Conservation (phyloP, 1,140 invertebrate species). For the Conus ventricosus region DNA sequence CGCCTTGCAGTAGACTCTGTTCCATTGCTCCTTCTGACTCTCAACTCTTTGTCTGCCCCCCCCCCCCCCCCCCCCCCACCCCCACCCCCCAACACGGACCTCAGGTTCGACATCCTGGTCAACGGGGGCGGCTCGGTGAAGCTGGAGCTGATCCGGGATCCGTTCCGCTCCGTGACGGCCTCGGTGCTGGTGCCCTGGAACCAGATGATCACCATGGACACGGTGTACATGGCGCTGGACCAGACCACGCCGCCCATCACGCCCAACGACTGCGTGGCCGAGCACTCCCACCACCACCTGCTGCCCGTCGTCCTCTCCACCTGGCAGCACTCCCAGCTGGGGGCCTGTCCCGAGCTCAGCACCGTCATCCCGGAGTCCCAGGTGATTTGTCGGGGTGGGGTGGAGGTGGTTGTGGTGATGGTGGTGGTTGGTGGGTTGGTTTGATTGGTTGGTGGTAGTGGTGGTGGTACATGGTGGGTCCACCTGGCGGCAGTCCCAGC, state of each 20-base stretch:
- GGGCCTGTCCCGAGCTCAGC: slow-evolving; percentile 89
- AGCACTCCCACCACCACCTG: slow-evolving; percentile 95
- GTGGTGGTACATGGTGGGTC: slow-evolving; percentile 76
- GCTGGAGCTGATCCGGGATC: slow-evolving; percentile 93
- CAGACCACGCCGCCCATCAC: slow-evolving; percentile 75
- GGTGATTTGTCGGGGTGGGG: slow-evolving; percentile 71
- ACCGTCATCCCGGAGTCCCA: slow-evolving; percentile 96
- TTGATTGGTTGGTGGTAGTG: too few species aligned
- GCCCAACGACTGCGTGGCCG: slow-evolving; percentile 83
- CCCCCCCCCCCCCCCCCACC: background rate
- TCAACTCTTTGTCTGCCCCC: background rate
- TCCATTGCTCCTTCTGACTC: background rate
- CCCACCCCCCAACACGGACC: slow-evolving; percentile 4
- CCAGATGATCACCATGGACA: slow-evolving; percentile 81
- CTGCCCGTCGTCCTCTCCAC: slow-evolving; percentile 95
- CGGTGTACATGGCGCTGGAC: slow-evolving; percentile 81
- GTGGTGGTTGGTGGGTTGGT: too few species aligned
- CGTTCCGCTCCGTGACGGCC: slow-evolving; percentile 91
- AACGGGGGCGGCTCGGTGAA: slow-evolving; percentile 97
- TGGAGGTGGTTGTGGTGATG: too few species aligned
- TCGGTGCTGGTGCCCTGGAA: slow-evolving; percentile 96
- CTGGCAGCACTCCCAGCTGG: slow-evolving; percentile 95
- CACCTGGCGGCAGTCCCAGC: slow-evolving; percentile 95
- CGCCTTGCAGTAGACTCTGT: too few species aligned
- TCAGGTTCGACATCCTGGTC: slow-evolving; percentile 96